Percentiles rank a stretch among this genome's conserved stretches.
Conservation (phyloP, 1,140 invertebrate genomes). For the Pomacea maculata region DNA sequence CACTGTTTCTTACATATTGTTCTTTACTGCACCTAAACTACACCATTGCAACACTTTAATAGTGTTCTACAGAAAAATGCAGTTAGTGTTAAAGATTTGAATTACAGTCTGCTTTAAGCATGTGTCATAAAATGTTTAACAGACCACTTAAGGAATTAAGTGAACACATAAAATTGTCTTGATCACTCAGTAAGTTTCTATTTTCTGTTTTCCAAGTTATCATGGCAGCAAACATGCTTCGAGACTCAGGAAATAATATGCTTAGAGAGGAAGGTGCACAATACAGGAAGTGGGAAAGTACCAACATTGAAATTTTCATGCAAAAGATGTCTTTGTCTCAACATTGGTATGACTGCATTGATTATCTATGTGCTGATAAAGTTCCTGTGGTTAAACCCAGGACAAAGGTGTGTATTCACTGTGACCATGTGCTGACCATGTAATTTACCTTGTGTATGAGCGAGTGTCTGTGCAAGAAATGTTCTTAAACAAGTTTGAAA, state of each 20-base stretch:
- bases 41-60: too few species aligned
- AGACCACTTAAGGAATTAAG: background rate
- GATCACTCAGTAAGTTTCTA: background rate
- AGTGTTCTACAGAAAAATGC: background rate
- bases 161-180: too few species aligned
- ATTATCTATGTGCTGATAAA: slow-evolving; percentile 8
- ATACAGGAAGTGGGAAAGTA: slow-evolving; percentile 16
- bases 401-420: slow-evolving; percentile 21
- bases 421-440: too few species aligned
- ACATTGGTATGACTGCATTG: slow-evolving; percentile 20
- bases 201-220: too few species aligned
- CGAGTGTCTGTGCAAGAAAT: background rate
- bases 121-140: background rate
- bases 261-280: background rate
- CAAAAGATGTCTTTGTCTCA: background rate
- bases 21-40: too few species aligned
- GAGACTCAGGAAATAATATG: background rate
- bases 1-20: too few species aligned
- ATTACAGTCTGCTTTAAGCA: background rate
- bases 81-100: background rate
- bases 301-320: slow-evolving; percentile 18
- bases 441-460: background rate
- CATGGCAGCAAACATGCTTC: background rate
- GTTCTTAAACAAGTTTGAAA: background rate
- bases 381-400: slow-evolving; percentile 21